Evolutionary conservation across 1,140 invertebrate genomes (phyloP).

Genomic region (Harlomillsia oculata): DNA sequence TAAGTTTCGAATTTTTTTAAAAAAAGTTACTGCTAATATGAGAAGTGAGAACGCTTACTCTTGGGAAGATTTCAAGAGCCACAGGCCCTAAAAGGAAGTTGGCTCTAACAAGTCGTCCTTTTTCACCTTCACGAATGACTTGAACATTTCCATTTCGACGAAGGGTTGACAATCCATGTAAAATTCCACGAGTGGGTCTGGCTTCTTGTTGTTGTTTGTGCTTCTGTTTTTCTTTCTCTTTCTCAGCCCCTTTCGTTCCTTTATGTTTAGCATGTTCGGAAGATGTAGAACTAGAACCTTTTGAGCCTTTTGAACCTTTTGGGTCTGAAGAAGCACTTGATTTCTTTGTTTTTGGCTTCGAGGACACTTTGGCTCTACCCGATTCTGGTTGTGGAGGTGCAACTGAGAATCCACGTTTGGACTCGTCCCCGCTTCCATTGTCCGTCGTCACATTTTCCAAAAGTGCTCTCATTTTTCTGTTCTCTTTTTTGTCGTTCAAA

Average conservation of each 20-base stretch:
- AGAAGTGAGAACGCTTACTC: no score
- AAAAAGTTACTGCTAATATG: no score
- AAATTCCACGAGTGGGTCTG: constrained; percentile 25
- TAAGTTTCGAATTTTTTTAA: no score
- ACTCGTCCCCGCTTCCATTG: background rate
- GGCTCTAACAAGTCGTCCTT: constrained; percentile 19
- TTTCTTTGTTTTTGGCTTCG: background rate
- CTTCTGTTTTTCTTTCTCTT: constrained; percentile 10
- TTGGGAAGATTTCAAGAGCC: constrained; percentile 33
- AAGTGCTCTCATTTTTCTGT: background rate
- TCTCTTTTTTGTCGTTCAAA: constrained; percentile 1
- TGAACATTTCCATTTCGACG: constrained; percentile 29
- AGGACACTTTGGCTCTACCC: background rate
- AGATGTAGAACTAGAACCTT: no score
- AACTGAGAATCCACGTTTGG: background rate
- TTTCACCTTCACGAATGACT: constrained; percentile 23
- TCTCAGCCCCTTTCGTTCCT: background rate
- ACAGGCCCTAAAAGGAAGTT: constrained; percentile 33
- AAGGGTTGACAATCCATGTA: constrained; percentile 31
- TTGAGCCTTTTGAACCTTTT: no score
- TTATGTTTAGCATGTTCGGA: background rate
- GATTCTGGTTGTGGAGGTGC: background rate
- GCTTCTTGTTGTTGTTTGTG: background rate
- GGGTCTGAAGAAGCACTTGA: background rate
- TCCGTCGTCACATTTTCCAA: background rate